Conservation (phyloP, 1,140 invertebrate species). For the Matsumurasca onukii region DNA sequence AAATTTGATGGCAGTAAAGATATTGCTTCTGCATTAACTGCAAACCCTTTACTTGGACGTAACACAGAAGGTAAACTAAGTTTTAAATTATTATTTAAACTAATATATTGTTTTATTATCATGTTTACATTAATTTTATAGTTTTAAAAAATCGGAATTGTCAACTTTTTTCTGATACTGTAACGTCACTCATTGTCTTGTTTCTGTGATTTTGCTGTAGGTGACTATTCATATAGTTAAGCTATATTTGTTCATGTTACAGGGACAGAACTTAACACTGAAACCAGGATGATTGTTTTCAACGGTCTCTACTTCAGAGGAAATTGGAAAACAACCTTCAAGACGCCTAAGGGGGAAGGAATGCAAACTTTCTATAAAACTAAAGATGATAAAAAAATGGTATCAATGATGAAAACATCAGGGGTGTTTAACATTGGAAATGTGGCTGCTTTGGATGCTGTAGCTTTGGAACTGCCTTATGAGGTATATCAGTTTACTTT, state of each 20-base stretch:
- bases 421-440: constrained; percentile 54
- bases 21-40: constrained; percentile 44
- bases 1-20: constrained; percentile 6
- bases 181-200: too few relatives aligned
- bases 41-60: constrained; percentile 52
- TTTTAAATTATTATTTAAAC: too few relatives aligned
- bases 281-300: constrained; percentile 60
- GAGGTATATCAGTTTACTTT: too few relatives aligned
- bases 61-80: constrained; percentile 37
- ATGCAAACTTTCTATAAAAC: constrained; percentile 57
- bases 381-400: constrained; percentile 54
- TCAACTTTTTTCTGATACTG: too few relatives aligned
- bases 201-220: too few relatives aligned
- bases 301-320: constrained; percentile 63
- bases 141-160: too few relatives aligned
- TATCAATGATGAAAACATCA: constrained; percentile 55
- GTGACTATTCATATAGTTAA: too few relatives aligned
- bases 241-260: too few relatives aligned
- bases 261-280: constrained; percentile 18
- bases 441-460: constrained; percentile 55
- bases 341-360: constrained; percentile 41
- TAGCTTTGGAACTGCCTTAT: constrained; percentile 58
- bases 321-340: constrained; percentile 54
- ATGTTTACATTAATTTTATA: too few relatives aligned
- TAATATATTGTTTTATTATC: too few relatives aligned